Percentiles rank a stretch among this genome's conserved stretches.
These are phyloP conservation scores for Grapholita molesta DNA, from an alignment of 1,140 invertebrate species.

Conservation along the genomic window DNA sequence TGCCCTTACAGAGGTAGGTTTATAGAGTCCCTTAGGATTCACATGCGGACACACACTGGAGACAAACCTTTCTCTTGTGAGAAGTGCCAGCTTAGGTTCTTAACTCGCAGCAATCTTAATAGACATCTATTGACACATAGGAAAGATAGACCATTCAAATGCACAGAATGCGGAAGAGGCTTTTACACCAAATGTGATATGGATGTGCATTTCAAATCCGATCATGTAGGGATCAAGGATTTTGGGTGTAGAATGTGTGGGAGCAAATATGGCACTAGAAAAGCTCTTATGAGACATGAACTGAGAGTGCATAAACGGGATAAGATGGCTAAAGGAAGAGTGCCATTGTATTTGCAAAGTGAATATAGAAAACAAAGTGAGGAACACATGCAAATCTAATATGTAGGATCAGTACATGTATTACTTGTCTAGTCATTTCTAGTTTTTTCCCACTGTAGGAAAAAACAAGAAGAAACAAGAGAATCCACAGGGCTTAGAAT, in stretches of 20 bases:
- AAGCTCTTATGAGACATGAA: constrained; percentile 64
- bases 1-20: constrained; percentile 49
- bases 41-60: constrained; percentile 69
- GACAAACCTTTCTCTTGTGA: constrained; percentile 68
- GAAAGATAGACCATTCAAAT: constrained; percentile 42
- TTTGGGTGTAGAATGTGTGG: constrained; percentile 63
- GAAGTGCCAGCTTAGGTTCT: constrained; percentile 60
- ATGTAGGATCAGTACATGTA: background rate
- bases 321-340: constrained; percentile 41
- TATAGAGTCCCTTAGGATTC: constrained; percentile 52
- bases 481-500: no score
- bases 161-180: constrained; percentile 39
- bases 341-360: constrained; percentile 42
- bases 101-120: constrained; percentile 68
- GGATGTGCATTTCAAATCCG: constrained; percentile 50
- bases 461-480: no score
- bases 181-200: constrained; percentile 40
- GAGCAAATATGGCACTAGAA: constrained; percentile 64
- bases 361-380: constrained; percentile 30
- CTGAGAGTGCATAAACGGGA: constrained; percentile 61
- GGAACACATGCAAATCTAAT: background rate
- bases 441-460: no score
- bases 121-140: constrained; percentile 54
- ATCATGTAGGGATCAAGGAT: constrained; percentile 63
- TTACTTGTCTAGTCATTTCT: no score